These are phyloP conservation scores for Varanus salvator DNA, from an alignment of 2,113 vertebrate species.

Conservation along the genomic window DNA sequence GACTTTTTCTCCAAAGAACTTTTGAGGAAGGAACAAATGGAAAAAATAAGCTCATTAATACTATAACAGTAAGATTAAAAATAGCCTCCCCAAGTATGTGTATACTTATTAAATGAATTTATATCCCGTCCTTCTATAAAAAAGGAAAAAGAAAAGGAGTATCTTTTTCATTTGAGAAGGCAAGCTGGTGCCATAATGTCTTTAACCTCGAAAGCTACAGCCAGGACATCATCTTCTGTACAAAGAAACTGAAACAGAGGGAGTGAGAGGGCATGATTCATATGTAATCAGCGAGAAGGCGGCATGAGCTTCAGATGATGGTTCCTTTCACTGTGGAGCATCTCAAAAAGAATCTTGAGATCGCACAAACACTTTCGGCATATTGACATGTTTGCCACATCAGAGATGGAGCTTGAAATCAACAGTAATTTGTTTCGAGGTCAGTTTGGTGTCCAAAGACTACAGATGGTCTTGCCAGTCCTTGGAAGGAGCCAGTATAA, in stretches of 20 bases:
- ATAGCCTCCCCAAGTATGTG: no score
- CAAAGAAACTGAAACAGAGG: background rate
- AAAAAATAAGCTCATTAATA: background rate
- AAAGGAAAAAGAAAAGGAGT: background rate
- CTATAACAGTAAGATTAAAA: background rate
- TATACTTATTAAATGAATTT: background rate
- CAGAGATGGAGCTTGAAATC: background rate
- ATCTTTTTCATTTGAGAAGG: no score
- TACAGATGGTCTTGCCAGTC: background rate
- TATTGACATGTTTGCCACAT: background rate
- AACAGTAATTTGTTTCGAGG: background rate
- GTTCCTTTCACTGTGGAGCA: background rate
- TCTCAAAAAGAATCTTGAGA: background rate
- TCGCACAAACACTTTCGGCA: background rate
- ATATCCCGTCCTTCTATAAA: background rate
- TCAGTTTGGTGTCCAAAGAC: background rate
- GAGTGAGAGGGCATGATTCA: no score
- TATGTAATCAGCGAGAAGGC: background rate
- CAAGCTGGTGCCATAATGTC: background rate
- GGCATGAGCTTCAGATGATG: background rate
- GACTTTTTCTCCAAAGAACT: constrained; percentile 98
- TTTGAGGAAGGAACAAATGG: constrained; percentile 27
- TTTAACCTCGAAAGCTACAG: background rate
- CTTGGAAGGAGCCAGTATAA: background rate
- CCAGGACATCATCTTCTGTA: no score